Evolutionary conservation across 2,113 vertebrate species (phyloP).

Genomic region (Pollachius pollachius): DNA sequence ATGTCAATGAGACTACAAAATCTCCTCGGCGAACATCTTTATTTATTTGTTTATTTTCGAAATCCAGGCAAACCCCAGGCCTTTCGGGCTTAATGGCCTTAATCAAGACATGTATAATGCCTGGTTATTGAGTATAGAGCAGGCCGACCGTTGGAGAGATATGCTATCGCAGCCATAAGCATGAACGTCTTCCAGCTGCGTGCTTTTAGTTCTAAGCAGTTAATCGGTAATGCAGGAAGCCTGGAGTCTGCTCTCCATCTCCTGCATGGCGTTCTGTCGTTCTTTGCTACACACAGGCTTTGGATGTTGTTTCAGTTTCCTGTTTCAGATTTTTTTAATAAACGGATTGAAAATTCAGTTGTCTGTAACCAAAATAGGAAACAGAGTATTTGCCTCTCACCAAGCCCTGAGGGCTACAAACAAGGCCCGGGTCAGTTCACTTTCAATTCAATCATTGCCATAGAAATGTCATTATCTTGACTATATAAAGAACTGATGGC

Average conservation of each 20-base stretch:
- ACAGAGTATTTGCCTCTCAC: constrained; percentile 58
- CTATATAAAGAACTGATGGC: constrained; percentile 13
- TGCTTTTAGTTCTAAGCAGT: constrained; percentile 68
- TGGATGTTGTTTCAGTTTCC: constrained; percentile 31
- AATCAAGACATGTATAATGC: background rate
- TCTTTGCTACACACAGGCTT: constrained; percentile 39
- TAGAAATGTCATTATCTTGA: constrained; percentile 38
- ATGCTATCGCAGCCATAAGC: constrained; percentile 56
- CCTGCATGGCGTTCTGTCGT: constrained; percentile 49
- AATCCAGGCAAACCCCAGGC: background rate
- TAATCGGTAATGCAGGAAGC: constrained; percentile 60
- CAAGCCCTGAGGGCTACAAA: constrained; percentile 29
- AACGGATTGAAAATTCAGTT: constrained; percentile 51
- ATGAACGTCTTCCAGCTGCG: constrained; percentile 63
- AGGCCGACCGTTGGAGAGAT: constrained; percentile 45
- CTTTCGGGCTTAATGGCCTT: background rate
- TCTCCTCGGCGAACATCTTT: no score
- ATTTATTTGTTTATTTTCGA: no score
- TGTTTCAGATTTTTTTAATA: constrained; percentile 42
- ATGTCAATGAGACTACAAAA: no score
- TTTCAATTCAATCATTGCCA: constrained; percentile 59
- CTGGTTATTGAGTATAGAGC: background rate
- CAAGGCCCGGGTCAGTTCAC: constrained; percentile 56
- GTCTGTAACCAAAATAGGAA: constrained; percentile 47
- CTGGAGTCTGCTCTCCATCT: constrained; percentile 43